phyloP scores from a whole-genome alignment of 2,888 invertebrate species.

The Psylliodes chrysocephalus region DNA sequence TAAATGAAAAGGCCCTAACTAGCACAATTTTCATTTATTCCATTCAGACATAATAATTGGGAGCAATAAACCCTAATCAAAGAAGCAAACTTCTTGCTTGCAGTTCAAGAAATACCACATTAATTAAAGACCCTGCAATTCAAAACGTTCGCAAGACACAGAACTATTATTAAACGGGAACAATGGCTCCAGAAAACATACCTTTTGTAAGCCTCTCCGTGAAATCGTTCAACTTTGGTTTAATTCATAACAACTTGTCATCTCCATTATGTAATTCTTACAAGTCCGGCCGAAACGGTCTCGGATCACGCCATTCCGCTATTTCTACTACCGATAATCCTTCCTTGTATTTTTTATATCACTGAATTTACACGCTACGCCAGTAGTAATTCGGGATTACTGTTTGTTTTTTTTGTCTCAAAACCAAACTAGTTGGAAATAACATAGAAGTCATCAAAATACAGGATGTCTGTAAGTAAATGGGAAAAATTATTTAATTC shows the following conservation, averaged over 20 bases:
- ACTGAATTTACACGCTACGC: constrained; percentile 1
- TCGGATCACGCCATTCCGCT: constrained; percentile 21
- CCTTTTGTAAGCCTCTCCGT: constrained; percentile 33
- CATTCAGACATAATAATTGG: constrained; percentile 32
- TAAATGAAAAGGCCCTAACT: constrained; percentile 23
- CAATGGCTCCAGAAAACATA: constrained; percentile 35
- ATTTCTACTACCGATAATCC: constrained; percentile 19
- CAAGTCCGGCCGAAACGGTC: constrained; percentile 28
- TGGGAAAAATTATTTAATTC: too few species aligned
- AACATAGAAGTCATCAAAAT: too few species aligned
- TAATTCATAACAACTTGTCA: constrained; percentile 41
- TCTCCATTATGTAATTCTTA: constrained; percentile 31
- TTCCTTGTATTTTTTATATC: not conserved
- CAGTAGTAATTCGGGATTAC: not conserved
- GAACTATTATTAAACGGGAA: constrained; percentile 37
- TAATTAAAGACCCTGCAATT: constrained; percentile 39
- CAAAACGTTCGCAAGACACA: constrained; percentile 31
- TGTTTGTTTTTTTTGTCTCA: too few species aligned
- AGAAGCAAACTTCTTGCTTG: constrained; percentile 38
- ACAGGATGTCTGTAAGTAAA: too few species aligned
- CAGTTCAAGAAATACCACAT: constrained; percentile 36
- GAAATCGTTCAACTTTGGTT: constrained; percentile 32
- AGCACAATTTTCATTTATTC: constrained; percentile 28
- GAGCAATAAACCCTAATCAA: constrained; percentile 34
- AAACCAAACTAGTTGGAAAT: too few species aligned